These are phyloP conservation scores for Arctocebus calabarensis DNA, from an alignment of 2,797 vertebrate genomes.

Conservation along the genomic window DNA sequence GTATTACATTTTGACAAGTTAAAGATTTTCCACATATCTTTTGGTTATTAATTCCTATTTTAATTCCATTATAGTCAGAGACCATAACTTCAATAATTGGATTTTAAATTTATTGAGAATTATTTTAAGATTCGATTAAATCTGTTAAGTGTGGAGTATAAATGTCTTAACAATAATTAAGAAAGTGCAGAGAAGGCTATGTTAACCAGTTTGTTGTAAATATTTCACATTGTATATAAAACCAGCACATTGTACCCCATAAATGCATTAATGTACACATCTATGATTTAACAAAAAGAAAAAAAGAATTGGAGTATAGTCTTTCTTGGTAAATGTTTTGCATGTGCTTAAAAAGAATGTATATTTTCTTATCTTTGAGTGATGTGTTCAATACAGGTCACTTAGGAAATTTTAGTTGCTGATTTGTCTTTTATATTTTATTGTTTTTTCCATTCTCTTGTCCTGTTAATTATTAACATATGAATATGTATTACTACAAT, in stretches of 20 bases:
- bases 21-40: neutral
- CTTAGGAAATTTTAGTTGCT: neutral
- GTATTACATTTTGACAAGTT: neutral
- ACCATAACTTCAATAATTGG: neutral
- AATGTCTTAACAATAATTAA: too few species aligned
- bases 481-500: neutral
- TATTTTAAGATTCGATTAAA: neutral
- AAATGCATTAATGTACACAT: too few species aligned
- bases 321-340: neutral
- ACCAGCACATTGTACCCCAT: too few species aligned
- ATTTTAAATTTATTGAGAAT: slow-evolving; percentile 9
- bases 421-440: neutral
- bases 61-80: neutral
- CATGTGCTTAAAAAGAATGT: neutral
- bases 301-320: neutral
- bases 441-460: neutral
- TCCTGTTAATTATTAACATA: neutral
- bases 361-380: neutral
- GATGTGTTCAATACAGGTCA: neutral
- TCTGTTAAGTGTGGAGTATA: too few species aligned
- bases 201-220: too few species aligned
- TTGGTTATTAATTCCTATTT: neutral
- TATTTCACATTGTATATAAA: too few species aligned
- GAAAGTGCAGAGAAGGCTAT: too few species aligned
- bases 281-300: too few species aligned